Evolutionary conservation across 2,113 vertebrate genomes (phyloP).

Genomic region (Bombycilla garrulus): DNA sequence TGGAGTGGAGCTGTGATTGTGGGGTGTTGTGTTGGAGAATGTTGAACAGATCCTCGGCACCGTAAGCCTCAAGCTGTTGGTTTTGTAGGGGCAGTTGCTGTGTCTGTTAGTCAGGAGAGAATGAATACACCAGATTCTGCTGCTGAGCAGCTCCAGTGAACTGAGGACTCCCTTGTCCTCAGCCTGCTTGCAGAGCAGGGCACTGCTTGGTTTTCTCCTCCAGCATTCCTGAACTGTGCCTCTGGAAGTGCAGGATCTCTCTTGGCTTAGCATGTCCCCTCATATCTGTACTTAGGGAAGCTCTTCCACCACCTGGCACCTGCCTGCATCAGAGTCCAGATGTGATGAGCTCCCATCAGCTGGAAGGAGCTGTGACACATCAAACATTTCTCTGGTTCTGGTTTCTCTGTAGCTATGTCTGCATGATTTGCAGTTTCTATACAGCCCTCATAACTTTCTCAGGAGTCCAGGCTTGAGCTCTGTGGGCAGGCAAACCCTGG

Average conservation of each 20-base stretch:
- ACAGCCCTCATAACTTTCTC: neutral
- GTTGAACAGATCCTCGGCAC: rapidly evolving
- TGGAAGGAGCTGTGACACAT: neutral
- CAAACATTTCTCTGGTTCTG: neutral
- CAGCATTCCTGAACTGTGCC: rapidly evolving
- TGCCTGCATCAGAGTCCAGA: neutral
- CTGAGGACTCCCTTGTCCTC: neutral
- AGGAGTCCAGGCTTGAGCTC: neutral
- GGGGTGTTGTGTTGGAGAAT: neutral
- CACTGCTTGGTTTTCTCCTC: neutral
- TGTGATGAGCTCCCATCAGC: neutral
- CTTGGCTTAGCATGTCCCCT: neutral
- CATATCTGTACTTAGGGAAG: rapidly evolving
- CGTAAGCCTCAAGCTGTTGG: neutral
- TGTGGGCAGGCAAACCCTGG: neutral
- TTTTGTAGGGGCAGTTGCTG: neutral
- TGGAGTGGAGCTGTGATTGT: rapidly evolving
- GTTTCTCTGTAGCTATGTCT: neutral
- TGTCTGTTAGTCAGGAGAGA: neutral
- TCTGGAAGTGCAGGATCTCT: neutral
- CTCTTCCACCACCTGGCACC: neutral
- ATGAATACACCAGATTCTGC: neutral
- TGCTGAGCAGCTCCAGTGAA: neutral
- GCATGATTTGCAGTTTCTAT: neutral
- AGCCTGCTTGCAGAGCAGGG: neutral